Evolutionary conservation across 2,113 vertebrate species (phyloP).

Genomic region (Saccopteryx leptura): DNA sequence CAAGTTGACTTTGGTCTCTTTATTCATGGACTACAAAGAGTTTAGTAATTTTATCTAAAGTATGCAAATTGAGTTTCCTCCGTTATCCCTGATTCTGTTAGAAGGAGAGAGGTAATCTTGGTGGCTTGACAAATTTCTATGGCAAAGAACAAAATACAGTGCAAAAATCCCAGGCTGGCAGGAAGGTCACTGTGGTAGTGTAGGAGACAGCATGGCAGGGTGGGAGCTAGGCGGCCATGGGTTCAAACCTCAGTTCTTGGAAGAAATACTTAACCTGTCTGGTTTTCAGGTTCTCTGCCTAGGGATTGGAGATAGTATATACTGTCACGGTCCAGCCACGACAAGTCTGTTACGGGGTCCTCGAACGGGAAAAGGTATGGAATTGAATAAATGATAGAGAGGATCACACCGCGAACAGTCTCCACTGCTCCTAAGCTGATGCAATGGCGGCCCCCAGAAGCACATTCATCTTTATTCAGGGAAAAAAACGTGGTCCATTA

Average conservation of each 20-base stretch:
- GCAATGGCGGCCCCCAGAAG: too few relatives aligned
- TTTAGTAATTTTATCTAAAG: constrained; percentile 7
- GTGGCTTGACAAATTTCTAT: not conserved
- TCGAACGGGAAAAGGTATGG: too few relatives aligned
- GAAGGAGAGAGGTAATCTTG: not conserved
- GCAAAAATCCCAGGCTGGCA: not conserved
- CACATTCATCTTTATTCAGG: too few relatives aligned
- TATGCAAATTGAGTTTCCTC: not conserved
- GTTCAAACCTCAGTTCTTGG: constrained; percentile 1
- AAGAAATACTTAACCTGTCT: not conserved
- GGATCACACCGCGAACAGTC: too few relatives aligned
- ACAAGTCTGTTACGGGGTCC: too few relatives aligned
- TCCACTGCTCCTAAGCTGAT: too few relatives aligned
- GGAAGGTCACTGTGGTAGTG: not conserved
- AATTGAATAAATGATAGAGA: too few relatives aligned
- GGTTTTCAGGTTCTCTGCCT: not conserved
- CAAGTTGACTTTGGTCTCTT: not conserved
- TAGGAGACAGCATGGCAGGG: not conserved
- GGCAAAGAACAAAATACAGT: not conserved
- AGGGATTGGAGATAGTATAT: not conserved
- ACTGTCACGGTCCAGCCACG: too few relatives aligned
- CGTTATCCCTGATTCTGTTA: not conserved
- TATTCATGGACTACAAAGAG: not conserved
- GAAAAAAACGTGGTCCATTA: too few relatives aligned
- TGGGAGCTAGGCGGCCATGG: not conserved